A percentile compares a stretch with the other conserved stretches of the same genome.
These are phyloP conservation scores for Penaeus japonicus DNA, from an alignment of 1,140 invertebrate species.

Conservation along the genomic window DNA sequence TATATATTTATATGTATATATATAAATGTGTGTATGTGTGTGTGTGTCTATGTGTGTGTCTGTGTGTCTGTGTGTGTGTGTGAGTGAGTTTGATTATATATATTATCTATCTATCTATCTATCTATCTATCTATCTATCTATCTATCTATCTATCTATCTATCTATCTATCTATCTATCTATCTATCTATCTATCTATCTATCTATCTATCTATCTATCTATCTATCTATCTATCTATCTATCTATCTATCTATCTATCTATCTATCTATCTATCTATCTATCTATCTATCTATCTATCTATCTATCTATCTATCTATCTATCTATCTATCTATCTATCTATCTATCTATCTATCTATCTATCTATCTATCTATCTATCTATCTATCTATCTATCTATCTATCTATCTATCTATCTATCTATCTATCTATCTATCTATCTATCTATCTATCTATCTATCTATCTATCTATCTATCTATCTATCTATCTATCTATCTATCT, in stretches of 20 bases:
- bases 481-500: neutral
- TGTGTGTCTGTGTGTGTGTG: too few relatives aligned
- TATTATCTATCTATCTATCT: too few relatives aligned
- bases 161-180: too few relatives aligned
- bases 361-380: neutral
- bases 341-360: neutral
- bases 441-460: conserved; percentile 10
- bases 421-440: neutral
- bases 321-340: neutral
- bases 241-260: neutral
- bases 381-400: neutral
- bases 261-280: neutral
- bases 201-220: too few relatives aligned
- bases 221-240: neutral
- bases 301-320: neutral
- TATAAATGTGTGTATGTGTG: too few relatives aligned
- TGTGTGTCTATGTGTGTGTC: too few relatives aligned
- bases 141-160: too few relatives aligned
- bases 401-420: neutral
- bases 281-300: neutral
- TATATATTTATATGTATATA: too few relatives aligned
- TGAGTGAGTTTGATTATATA: too few relatives aligned
- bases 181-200: too few relatives aligned
- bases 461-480: conserved; percentile 11
- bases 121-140: too few relatives aligned